Conservation (phyloP, 2,113 vertebrate genomes). For the Oryzias celebensis region DNA sequence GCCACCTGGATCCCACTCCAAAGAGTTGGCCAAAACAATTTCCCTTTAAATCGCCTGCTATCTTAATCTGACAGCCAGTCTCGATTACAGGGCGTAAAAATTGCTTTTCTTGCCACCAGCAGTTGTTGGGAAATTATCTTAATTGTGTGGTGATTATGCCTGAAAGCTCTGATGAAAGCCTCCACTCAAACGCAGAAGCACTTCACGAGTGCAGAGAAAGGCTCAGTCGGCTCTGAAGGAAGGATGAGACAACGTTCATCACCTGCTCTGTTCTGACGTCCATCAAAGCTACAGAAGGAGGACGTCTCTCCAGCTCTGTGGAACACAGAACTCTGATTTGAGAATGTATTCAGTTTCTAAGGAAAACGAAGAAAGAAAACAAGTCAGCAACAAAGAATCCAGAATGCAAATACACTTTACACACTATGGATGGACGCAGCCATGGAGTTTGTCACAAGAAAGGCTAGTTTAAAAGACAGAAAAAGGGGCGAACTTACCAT, state of each 20-base stretch:
- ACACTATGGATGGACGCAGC: no score
- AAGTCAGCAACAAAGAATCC: no score
- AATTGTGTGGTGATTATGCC: constrained; percentile 86
- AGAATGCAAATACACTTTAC: no score
- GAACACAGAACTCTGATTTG: no score
- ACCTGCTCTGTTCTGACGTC: constrained; percentile 24
- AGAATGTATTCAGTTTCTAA: no score
- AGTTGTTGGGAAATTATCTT: constrained; percentile 83
- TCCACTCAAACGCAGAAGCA: constrained; percentile 46
- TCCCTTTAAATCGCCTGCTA: constrained; percentile 81
- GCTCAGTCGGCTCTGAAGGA: constrained; percentile 35
- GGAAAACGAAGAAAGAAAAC: no score
- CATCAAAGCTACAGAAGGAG: constrained; percentile 1
- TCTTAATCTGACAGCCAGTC: constrained; percentile 86
- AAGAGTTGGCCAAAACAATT: constrained; percentile 79
- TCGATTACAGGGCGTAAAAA: constrained; percentile 82
- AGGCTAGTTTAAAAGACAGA: no score
- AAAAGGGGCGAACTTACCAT: no score
- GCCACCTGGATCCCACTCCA: constrained; percentile 77
- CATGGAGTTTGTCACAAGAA: no score
- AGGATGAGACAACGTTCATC: constrained; percentile 23
- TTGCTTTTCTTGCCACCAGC: constrained; percentile 85
- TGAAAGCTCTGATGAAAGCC: constrained; percentile 74
- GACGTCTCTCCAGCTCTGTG: no score
- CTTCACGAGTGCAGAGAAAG: constrained; percentile 33